Percentiles rank a stretch among this genome's conserved stretches.
These are phyloP conservation scores for Bombus pyrosoma DNA, from an alignment of 1,140 invertebrate genomes.

Conservation along the genomic window DNA sequence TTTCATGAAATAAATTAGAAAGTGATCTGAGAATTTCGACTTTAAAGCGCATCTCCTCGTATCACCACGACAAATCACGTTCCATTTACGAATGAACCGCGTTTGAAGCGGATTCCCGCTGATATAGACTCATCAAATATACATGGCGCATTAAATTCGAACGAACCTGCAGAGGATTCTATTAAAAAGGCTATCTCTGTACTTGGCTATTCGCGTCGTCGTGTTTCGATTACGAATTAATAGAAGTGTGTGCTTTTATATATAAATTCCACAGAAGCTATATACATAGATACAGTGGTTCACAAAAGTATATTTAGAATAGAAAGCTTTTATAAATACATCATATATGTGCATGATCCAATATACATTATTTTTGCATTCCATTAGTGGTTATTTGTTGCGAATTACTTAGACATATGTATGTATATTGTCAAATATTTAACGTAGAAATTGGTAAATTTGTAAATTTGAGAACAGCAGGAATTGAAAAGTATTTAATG, in stretches of 20 bases:
- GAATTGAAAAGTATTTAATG: background rate
- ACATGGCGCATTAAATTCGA: background rate
- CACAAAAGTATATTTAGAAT: too few species aligned
- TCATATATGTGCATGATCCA: too few species aligned
- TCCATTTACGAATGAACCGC: background rate
- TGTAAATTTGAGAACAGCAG: background rate
- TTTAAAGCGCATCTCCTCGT: background rate
- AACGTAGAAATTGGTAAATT: background rate
- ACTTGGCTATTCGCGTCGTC: too few species aligned
- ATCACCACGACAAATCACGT: background rate
- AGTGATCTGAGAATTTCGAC: background rate
- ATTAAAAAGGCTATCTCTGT: background rate
- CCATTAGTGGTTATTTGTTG: too few species aligned
- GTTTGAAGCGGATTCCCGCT: background rate
- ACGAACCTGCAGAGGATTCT: background rate
- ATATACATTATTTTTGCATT: too few species aligned
- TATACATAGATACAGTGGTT: background rate
- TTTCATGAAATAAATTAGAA: background rate
- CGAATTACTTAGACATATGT: background rate
- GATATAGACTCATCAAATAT: background rate
- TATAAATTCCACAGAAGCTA: background rate
- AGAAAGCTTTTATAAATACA: too few species aligned
- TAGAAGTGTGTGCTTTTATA: background rate
- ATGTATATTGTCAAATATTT: background rate
- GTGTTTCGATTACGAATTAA: background rate